These are phyloP conservation scores for Tribolium madens DNA, from an alignment of 1,140 invertebrate genomes.

Conservation along the genomic window DNA sequence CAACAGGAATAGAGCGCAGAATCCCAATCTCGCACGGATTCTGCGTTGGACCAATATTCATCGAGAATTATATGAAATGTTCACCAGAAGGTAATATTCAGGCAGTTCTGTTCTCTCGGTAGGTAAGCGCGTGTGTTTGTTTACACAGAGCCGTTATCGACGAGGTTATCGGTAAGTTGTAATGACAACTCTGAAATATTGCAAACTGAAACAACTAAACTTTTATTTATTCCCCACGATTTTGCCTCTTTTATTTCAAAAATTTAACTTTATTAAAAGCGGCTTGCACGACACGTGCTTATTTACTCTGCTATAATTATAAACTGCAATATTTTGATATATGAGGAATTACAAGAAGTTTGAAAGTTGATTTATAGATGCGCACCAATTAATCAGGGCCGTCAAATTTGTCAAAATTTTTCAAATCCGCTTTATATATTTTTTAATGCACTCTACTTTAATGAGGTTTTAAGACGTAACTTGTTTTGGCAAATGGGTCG, in stretches of 20 bases:
- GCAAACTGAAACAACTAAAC: slow-evolving; percentile 1
- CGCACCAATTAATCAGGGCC: slow-evolving; percentile 17
- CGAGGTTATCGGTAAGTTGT: slow-evolving; percentile 29
- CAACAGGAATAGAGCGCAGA: slow-evolving; percentile 46
- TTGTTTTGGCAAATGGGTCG: background rate
- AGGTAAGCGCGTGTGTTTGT: slow-evolving; percentile 15
- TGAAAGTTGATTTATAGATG: slow-evolving; percentile 34
- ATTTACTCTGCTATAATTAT: background rate
- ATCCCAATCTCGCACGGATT: slow-evolving; percentile 48
- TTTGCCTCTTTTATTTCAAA: background rate
- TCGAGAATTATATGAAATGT: slow-evolving; percentile 39
- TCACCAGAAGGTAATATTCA: slow-evolving; percentile 35
- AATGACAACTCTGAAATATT: slow-evolving; percentile 7
- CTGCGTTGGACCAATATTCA: slow-evolving; percentile 53
- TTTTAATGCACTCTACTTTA: slow-evolving; percentile 26
- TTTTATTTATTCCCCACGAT: background rate
- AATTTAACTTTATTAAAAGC: background rate
- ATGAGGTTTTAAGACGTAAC: background rate
- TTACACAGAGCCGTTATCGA: background rate
- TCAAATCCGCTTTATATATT: background rate
- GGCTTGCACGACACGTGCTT: background rate
- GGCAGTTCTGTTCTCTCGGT: slow-evolving; percentile 37
- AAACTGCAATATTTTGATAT: slow-evolving; percentile 12
- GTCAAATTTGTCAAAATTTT: slow-evolving; percentile 37
- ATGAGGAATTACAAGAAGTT: slow-evolving; percentile 33